These are phyloP conservation scores for Muntiacus muntjak DNA, from an alignment of 2,113 vertebrate genomes.

Conservation along the genomic window DNA sequence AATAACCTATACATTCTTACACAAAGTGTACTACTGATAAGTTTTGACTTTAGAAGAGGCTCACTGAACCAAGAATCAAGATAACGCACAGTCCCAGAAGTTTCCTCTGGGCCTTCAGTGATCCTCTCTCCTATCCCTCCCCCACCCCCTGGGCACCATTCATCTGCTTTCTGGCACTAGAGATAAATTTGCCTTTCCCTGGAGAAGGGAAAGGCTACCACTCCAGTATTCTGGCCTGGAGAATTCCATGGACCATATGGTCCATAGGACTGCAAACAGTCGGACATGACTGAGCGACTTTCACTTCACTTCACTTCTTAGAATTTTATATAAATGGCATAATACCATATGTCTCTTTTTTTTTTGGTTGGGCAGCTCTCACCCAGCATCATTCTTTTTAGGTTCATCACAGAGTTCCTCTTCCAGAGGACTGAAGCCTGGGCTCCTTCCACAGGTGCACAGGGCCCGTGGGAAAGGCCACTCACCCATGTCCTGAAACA, in stretches of 20 bases:
- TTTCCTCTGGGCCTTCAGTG: background rate
- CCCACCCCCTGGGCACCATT: background rate
- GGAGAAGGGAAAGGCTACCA: background rate
- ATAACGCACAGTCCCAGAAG: background rate
- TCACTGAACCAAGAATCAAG: background rate
- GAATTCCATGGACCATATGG: background rate
- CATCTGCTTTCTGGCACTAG: background rate
- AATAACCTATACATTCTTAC: background rate
- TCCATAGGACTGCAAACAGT: background rate
- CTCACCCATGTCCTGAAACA: background rate
- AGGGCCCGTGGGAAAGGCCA: background rate
- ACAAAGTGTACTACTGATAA: background rate
- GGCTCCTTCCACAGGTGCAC: background rate
- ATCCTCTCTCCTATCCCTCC: background rate
- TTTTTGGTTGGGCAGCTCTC: background rate
- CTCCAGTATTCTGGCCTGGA: background rate
- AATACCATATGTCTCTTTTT: background rate
- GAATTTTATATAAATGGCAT: background rate
- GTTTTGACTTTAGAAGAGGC: background rate
- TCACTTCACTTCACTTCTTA: background rate
- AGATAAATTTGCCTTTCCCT: background rate
- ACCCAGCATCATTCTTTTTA: background rate
- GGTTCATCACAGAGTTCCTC: background rate
- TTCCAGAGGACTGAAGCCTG: background rate
- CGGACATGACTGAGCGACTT: background rate